phyloP scores from a whole-genome alignment of 2,797 vertebrate genomes.

The Microctenopoma stevenorrisi region DNA sequence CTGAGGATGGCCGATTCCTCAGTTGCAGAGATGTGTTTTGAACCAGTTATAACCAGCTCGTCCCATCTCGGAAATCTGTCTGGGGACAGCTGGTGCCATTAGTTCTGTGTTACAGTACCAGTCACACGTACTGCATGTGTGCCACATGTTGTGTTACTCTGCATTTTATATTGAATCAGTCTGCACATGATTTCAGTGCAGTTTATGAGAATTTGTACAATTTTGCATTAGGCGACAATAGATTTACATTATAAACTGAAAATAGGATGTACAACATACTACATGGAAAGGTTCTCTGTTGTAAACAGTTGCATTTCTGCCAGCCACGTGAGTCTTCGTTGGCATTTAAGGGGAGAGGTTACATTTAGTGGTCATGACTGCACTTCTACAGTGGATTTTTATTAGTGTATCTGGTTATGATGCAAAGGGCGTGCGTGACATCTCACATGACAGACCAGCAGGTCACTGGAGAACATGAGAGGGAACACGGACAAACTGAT shows the following conservation, averaged over 20 bases:
- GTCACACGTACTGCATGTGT: conserved; percentile 1
- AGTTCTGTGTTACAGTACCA: conserved; percentile 13
- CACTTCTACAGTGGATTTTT: conserved; percentile 27
- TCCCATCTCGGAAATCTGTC: conserved; percentile 34
- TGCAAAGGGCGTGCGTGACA: conserved; percentile 30
- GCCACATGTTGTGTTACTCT: background rate
- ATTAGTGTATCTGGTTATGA: conserved; percentile 44
- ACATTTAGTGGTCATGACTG: conserved; percentile 26
- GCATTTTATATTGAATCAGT: background rate
- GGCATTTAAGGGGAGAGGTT: conserved; percentile 40
- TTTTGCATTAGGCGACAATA: background rate
- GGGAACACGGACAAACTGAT: background rate
- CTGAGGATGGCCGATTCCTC: conserved; percentile 52
- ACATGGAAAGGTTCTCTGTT: conserved; percentile 18
- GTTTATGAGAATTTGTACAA: background rate
- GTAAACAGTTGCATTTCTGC: conserved; percentile 54
- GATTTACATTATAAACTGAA: background rate
- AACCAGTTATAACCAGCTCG: conserved; percentile 61
- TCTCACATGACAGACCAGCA: conserved; percentile 29
- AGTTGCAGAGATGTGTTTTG: conserved; percentile 44
- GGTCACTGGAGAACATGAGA: conserved; percentile 14
- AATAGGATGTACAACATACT: background rate
- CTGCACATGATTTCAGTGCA: background rate
- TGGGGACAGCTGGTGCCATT: conserved; percentile 60
- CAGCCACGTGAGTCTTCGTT: conserved; percentile 41